phyloP scores from a whole-genome alignment of 2,888 invertebrate genomes.

The Drosophila hamatofila region DNA sequence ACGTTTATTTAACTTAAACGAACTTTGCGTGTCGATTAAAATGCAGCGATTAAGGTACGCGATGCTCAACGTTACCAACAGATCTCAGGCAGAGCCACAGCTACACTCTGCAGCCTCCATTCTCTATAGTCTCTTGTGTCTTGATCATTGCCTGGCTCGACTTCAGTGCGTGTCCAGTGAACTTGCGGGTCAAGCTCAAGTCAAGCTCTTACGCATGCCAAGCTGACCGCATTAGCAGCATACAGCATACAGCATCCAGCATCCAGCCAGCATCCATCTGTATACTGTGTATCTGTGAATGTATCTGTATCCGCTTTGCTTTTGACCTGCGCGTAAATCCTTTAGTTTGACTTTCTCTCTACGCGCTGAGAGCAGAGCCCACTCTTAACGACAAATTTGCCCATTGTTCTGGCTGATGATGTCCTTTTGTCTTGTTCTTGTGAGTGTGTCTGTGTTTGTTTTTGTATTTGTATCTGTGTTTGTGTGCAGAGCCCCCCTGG shows the following conservation, averaged over 20 bases:
- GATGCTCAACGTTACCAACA: conserved; percentile 46
- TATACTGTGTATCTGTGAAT: conserved; percentile 16
- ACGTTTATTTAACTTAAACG: conserved; percentile 82
- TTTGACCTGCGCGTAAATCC: conserved; percentile 70
- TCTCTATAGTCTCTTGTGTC: conserved; percentile 16
- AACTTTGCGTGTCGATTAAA: conserved; percentile 82
- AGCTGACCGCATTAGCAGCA: neutral
- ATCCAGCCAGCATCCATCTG: conserved; percentile 34
- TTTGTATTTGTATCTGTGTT: conserved; percentile 4
- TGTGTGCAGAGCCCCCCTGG: conserved; percentile 35
- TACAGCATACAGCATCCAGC: too few relatives aligned
- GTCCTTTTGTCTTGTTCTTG: conserved; percentile 72
- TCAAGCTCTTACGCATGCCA: conserved; percentile 53
- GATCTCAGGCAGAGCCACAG: conserved; percentile 16
- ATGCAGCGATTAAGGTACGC: conserved; percentile 78
- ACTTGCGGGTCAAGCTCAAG: conserved; percentile 71
- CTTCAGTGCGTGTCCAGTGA: conserved; percentile 75
- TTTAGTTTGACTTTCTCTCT: conserved; percentile 51
- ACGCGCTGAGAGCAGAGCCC: conserved; percentile 17
- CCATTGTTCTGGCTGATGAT: conserved; percentile 77
- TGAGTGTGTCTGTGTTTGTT: neutral
- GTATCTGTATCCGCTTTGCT: conserved; percentile 15
- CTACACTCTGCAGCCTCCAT: neutral
- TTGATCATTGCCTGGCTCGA: conserved; percentile 33
- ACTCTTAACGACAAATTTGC: conserved; percentile 75